A percentile compares a stretch with the other conserved stretches of the same genome.
Conservation (phyloP, 1,140 invertebrate genomes). For the Drosophila elegans region DNA sequence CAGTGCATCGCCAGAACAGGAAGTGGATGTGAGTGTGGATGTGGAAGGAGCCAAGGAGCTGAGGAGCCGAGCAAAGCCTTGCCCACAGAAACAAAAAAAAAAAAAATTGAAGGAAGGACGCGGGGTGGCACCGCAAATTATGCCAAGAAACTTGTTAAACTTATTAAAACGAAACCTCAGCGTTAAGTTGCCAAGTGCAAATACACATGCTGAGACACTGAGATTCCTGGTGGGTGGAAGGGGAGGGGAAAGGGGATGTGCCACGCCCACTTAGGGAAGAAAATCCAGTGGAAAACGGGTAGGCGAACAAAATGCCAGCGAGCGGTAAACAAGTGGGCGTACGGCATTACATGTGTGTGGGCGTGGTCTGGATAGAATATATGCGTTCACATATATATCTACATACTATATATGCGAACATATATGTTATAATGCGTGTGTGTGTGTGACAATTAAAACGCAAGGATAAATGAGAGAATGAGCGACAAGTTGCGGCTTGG, state of each 20-base stretch:
- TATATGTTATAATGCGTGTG: slow-evolving; percentile 8
- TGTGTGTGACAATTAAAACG: slow-evolving; percentile 49
- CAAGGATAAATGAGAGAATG: slow-evolving; percentile 4
- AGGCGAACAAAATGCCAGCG: slow-evolving; percentile 41
- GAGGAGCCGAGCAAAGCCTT: not conserved
- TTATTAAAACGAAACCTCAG: slow-evolving; percentile 84
- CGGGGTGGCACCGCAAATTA: slow-evolving; percentile 68
- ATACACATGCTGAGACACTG: slow-evolving; percentile 50
- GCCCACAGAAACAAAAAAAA: not conserved
- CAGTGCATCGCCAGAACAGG: slow-evolving; percentile 11
- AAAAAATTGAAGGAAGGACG: not conserved
- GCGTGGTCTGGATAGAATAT: slow-evolving; percentile 23
- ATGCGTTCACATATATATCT: not conserved
- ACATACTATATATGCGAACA: not conserved
- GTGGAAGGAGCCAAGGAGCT: not conserved
- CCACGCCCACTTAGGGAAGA: slow-evolving; percentile 14
- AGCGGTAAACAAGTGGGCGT: slow-evolving; percentile 64
- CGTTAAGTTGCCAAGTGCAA: slow-evolving; percentile 74
- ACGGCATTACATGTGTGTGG: slow-evolving; percentile 35
- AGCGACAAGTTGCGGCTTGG: slow-evolving; percentile 35
- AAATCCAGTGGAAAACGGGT: slow-evolving; percentile 15
- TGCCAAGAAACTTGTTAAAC: slow-evolving; percentile 83
- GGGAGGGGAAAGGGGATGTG: not conserved
- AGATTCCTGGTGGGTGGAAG: not conserved
- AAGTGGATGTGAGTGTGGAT: slow-evolving; percentile 18